These are phyloP conservation scores for Drosophila histrio DNA, from an alignment of 2,888 invertebrate species.

Conservation along the genomic window DNA sequence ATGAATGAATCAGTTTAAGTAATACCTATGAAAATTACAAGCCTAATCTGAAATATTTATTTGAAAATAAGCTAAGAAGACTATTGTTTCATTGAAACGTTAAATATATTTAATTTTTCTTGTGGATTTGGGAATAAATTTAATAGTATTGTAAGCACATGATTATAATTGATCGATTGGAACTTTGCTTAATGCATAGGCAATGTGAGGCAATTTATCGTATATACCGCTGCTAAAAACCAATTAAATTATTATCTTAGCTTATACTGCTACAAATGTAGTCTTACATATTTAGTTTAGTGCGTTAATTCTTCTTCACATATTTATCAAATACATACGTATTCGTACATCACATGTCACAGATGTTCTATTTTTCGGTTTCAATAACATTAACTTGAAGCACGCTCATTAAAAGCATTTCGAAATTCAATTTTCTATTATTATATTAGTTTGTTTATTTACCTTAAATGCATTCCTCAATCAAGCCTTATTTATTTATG, in stretches of 20 bases:
- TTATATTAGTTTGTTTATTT: slow-evolving; percentile 6
- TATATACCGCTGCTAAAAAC: neutral
- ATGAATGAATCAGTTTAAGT: slow-evolving; percentile 2
- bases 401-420: slow-evolving; percentile 30
- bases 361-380: neutral
- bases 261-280: slow-evolving; percentile 6
- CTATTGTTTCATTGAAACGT: neutral
- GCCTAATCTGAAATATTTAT: neutral
- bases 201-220: neutral
- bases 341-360: slow-evolving; percentile 3
- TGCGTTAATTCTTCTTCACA: slow-evolving; percentile 12
- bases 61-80: neutral
- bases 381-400: slow-evolving; percentile 16
- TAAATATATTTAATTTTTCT: neutral
- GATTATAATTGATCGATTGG: neutral
- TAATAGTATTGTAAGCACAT: no score
- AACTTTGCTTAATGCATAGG: slow-evolving; percentile 18
- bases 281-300: slow-evolving; percentile 15
- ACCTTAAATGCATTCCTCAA: slow-evolving; percentile 25
- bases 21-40: neutral
- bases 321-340: neutral
- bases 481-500: slow-evolving; percentile 69
- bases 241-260: slow-evolving; percentile 4
- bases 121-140: neutral
- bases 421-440: neutral